Evolutionary conservation across 2,888 invertebrate genomes (phyloP).

Genomic region (Phalangium opilio): DNA sequence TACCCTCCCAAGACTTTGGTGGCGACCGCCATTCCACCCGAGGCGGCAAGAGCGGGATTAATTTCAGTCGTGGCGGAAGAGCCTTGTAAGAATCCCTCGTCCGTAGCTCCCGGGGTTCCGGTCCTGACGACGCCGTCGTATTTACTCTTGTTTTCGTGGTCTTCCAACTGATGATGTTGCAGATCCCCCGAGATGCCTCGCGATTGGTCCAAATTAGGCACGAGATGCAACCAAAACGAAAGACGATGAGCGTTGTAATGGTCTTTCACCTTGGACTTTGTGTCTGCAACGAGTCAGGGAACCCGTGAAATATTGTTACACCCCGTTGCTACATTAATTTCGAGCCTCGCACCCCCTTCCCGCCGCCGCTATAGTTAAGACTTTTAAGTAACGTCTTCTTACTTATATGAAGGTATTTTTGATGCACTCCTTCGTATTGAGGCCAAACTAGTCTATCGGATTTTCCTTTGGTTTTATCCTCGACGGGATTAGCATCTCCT

Average conservation of each 20-base stretch:
- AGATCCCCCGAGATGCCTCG: background rate
- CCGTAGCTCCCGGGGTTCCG: too few species aligned
- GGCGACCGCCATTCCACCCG: too few species aligned
- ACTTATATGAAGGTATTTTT: conserved; percentile 50
- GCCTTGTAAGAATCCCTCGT: too few species aligned
- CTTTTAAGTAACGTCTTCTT: conserved; percentile 32
- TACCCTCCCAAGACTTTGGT: too few species aligned
- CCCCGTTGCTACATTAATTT: too few species aligned
- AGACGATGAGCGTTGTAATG: background rate
- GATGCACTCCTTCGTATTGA: conserved; percentile 24
- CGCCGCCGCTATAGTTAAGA: too few species aligned
- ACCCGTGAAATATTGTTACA: too few species aligned
- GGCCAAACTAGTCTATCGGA: conserved; percentile 29
- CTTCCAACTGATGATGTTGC: background rate
- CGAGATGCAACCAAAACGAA: background rate
- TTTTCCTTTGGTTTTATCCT: conserved; percentile 10
- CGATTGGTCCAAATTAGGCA: background rate
- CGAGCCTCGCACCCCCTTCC: too few species aligned
- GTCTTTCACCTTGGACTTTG: background rate
- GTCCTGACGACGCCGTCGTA: background rate
- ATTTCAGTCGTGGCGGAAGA: too few species aligned
- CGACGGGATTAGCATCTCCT: too few species aligned
- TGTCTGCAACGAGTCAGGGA: background rate
- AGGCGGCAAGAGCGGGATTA: too few species aligned
- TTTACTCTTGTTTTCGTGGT: background rate